Evolutionary conservation across 2,888 invertebrate genomes (phyloP), one percentile per base, ranked within the genome.

Genomic region (Scaptomyza flava): DNA sequence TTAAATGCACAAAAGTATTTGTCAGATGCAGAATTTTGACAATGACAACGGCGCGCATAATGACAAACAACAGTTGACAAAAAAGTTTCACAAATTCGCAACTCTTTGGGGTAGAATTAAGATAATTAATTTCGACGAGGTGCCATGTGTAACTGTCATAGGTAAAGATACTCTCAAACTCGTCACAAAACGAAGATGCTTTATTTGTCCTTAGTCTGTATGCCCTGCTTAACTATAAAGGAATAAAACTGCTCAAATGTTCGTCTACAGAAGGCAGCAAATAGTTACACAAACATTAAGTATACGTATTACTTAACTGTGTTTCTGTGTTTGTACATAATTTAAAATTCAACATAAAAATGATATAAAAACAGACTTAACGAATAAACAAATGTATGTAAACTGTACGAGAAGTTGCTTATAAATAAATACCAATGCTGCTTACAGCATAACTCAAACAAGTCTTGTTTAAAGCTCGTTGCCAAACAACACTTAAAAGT

Each of bases 11-110:
- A 61, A 76, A 69, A 77, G 71, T 74, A 79, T 74, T 79, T 79
- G 79, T 77, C 81, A 77, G 77, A 65, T 67, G 48, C 68, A 65
- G 68, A 66, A 63, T 58, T 70, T 54, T 69, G 69, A 65, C 62
- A 56, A 47, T 23, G 20, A 14, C 14, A 12, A 8, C 14, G 38
- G n/a, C 50, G 20, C 50, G 20, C 69, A 66, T 54, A 63, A 68
- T 76, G 81, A 80, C 79, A 76, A 81, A 84, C 79, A 79, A 56
- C 73, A 72, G 84, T 79, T 81, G 79, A 69, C 69, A 76, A 79
- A 79, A 79, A 81, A 76, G 65, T 81, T 76, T 61, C 47, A 23
- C 45, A 65, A 62, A 17, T 31, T 52, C 30, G n/a, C 60, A 67
- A 61, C 33, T 67, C 63, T 46, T 42, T 50, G 38, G 45, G 12